These are phyloP conservation scores for Sebastes taczanowskii DNA, from an alignment of 2,797 vertebrate genomes.

Conservation along the genomic window DNA sequence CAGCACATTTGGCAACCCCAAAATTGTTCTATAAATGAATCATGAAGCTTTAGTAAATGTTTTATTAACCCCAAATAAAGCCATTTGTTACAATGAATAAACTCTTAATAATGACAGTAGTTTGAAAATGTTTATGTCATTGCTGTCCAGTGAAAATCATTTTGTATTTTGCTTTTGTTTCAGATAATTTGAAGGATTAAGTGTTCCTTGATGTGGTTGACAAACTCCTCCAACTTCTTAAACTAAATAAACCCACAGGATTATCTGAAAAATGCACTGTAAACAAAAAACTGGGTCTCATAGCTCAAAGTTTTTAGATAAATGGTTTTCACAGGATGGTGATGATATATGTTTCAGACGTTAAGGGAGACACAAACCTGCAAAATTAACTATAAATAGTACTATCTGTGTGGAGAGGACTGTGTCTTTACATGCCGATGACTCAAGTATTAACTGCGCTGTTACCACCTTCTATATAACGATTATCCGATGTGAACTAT, in stretches of 20 bases:
- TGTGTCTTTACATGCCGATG: conserved; percentile 17
- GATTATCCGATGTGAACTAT: conserved; percentile 45
- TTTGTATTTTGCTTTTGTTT: not conserved
- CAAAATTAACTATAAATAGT: not conserved
- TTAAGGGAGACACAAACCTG: not conserved
- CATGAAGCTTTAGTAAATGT: not conserved
- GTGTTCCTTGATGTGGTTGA: not conserved
- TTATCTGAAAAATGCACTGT: not conserved
- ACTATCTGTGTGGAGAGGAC: not conserved
- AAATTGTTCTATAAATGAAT: not conserved
- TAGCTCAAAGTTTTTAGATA: not conserved
- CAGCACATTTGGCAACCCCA: not conserved
- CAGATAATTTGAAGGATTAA: not conserved
- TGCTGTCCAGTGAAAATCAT: not conserved
- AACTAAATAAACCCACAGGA: not conserved
- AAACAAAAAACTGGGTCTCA: not conserved
- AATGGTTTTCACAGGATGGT: not conserved
- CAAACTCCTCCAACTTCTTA: not conserved
- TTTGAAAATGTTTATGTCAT: not conserved
- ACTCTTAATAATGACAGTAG: not conserved
- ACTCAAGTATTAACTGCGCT: conserved; percentile 16
- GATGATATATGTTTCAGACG: not conserved
- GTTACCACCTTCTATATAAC: conserved; percentile 19
- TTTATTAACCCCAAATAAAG: not conserved
- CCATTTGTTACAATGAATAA: not conserved